These are phyloP conservation scores for Notamacropus eugenii DNA, from an alignment of 2,797 vertebrate species.

Conservation along the genomic window DNA sequence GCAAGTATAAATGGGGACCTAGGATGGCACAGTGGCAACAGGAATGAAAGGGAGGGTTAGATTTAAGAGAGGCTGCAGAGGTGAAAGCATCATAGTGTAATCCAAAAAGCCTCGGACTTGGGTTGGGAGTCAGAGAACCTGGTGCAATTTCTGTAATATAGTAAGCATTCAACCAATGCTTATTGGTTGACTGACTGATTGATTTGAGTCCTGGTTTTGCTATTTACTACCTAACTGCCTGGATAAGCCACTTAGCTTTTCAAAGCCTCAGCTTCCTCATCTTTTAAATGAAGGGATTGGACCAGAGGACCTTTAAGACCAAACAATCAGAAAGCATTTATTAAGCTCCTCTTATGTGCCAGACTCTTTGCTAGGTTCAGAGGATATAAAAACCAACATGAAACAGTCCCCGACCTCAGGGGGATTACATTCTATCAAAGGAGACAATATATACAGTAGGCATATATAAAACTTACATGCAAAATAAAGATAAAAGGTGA, in stretches of 20 bases:
- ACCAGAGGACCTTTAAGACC: background rate
- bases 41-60: background rate
- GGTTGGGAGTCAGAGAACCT: background rate
- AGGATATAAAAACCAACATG: background rate
- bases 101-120: background rate
- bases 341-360: background rate
- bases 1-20: background rate
- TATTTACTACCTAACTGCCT: background rate
- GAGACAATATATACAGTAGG: background rate
- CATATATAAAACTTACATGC: background rate
- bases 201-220: background rate
- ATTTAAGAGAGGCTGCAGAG: background rate
- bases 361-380: background rate
- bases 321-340: background rate
- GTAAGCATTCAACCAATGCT: background rate
- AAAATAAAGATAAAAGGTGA: background rate
- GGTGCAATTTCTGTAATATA: background rate
- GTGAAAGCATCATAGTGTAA: background rate
- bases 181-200: background rate
- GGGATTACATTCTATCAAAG: background rate
- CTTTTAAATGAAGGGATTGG: background rate
- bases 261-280: background rate
- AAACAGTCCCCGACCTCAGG: background rate
- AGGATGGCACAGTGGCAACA: background rate
- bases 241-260: background rate